Evolutionary conservation across 1,140 invertebrate genomes (phyloP), one percentile per base, ranked within the genome.

Genomic region (Ridgeia piscesae): DNA sequence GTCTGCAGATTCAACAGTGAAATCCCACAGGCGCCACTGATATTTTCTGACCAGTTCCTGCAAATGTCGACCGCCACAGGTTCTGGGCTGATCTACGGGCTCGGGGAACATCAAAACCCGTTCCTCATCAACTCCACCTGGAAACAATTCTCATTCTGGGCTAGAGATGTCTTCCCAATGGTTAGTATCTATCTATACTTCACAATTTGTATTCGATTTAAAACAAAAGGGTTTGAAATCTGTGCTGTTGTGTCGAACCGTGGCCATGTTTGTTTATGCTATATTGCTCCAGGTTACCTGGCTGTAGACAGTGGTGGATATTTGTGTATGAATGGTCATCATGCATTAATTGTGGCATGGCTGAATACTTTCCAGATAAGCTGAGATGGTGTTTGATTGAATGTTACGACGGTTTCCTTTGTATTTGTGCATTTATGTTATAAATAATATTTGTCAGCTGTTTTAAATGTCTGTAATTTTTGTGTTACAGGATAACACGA

Each of bases 401-500:
- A n/a, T n/a, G n/a, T n/a, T n/a, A n/a, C n/a, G n/a, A n/a, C n/a
- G n/a, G n/a, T n/a, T n/a, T n/a, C n/a, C n/a, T n/a, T n/a, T n/a
- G n/a, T n/a, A n/a, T n/a, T n/a, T n/a, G n/a, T n/a, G n/a, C n/a
- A n/a, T n/a, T n/a, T n/a, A n/a, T n/a, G n/a, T n/a, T n/a, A n/a
- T n/a, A n/a, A n/a, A 27, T 90, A n/a, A 42, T 33, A 27, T 90
- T 31, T 90, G 89, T 0, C n/a, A 42, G 34, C n/a, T 90, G 31
- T 90, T 90, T 14, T 34, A 2, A 27, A 21, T 77, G 27, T 77
- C 17, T 27, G 33, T 77, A 2, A n/a, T 6, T 77, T 9, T 77
- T 2, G 4, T 77, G 58, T 89, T 48, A 33, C 35, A 94, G 94
- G n/a, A 91, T 90, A 58, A 94, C 91, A 91, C 89, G 33, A 98